A percentile compares a stretch with the other conserved stretches of the same genome.
phyloP scores from a whole-genome alignment of 2,113 vertebrate genomes.

The Motacilla tschutschensis region DNA sequence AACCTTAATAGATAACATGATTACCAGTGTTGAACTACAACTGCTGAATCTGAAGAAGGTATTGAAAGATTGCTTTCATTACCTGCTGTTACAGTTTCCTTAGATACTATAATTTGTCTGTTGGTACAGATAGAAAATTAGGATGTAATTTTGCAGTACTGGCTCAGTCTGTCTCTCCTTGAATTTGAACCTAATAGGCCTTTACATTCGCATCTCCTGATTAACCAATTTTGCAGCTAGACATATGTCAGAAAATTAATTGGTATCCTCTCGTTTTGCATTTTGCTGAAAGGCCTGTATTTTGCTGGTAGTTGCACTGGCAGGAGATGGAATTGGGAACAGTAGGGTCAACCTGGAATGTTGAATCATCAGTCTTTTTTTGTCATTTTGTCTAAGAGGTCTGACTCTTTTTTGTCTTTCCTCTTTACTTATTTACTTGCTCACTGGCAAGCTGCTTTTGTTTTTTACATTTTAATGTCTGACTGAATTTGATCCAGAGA shows the following conservation, averaged over 20 bases:
- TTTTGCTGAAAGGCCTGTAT: not conserved
- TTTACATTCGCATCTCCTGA: not conserved
- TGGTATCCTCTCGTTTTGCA: not conserved
- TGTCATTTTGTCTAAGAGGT: not conserved
- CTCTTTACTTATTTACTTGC: not conserved
- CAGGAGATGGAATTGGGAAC: not conserved
- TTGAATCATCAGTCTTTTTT: not conserved
- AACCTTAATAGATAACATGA: not conserved
- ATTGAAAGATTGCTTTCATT: constrained; percentile 47
- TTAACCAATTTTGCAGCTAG: not conserved
- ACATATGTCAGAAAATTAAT: not conserved
- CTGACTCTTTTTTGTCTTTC: not conserved
- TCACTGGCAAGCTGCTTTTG: not conserved
- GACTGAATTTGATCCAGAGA: not conserved
- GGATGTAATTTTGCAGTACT: constrained; percentile 12
- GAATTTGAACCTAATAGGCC: not conserved
- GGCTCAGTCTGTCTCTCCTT: constrained; percentile 8
- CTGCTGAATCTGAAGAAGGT: constrained; percentile 3
- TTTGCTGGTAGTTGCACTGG: not conserved
- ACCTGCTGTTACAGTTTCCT: not conserved
- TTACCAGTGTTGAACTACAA: not conserved
- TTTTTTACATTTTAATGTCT: not conserved
- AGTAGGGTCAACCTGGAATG: not conserved
- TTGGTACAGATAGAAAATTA: constrained; percentile 16
- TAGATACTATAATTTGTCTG: constrained; percentile 4